These are phyloP conservation scores for Nestor notabilis DNA, from an alignment of 2,113 vertebrate species.

Conservation along the genomic window DNA sequence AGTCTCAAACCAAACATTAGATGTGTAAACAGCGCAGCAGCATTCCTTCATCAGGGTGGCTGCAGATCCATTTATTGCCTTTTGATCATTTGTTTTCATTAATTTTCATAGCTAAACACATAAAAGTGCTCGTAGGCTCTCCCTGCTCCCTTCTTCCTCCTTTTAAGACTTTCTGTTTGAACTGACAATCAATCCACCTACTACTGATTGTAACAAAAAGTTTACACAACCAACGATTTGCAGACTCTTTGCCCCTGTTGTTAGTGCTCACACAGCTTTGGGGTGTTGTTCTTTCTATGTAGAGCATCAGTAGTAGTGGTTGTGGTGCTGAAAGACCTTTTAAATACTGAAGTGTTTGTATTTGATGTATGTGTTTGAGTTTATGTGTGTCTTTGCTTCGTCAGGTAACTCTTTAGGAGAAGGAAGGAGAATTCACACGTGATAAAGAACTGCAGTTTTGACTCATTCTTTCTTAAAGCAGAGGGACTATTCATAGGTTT, in stretches of 20 bases:
- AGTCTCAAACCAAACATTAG: constrained; percentile 57
- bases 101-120: constrained; percentile 15
- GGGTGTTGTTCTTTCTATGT: background rate
- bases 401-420: rapidly evolving
- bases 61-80: constrained; percentile 10
- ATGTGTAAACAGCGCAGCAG: constrained; percentile 21
- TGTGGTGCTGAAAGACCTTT: background rate
- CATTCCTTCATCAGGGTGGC: background rate
- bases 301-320: background rate
- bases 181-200: background rate
- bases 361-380: background rate
- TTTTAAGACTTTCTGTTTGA: background rate
- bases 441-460: background rate
- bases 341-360: background rate
- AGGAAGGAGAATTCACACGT: background rate
- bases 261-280: background rate
- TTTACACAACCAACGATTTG: background rate
- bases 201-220: background rate
- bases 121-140: background rate
- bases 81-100: constrained; percentile 22
- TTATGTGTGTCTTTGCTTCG: background rate
- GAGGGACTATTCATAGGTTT: background rate
- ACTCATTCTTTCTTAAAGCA: background rate
- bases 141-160: background rate
- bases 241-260: background rate